phyloP scores from a whole-genome alignment of 2,113 vertebrate species.

The Dicentrarchus labrax region DNA sequence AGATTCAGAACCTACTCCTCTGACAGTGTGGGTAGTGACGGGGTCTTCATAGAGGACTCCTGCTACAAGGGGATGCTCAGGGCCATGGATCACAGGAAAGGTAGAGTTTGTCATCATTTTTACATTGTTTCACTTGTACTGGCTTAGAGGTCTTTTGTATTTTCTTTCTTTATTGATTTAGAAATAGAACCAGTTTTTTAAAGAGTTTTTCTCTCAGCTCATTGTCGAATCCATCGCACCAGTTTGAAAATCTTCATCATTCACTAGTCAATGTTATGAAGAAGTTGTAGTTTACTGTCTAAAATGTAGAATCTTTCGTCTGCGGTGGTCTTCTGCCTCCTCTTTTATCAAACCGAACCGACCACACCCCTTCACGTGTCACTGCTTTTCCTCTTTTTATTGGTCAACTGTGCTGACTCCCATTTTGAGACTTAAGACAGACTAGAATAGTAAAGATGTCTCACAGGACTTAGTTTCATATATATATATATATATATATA shows the following conservation, averaged over 20 bases:
- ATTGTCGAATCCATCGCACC: background rate
- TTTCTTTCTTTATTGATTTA: background rate
- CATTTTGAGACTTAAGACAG: background rate
- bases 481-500: background rate
- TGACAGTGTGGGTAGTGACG: conserved; percentile 79
- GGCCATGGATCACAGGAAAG: conserved; percentile 80
- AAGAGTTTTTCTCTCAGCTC: background rate
- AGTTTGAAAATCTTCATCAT: background rate
- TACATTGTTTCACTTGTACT: background rate
- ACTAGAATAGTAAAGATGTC: background rate
- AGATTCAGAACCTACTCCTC: conserved; percentile 71
- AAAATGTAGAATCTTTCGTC: background rate
- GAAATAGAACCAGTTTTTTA: background rate
- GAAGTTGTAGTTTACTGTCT: background rate
- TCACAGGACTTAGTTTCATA: background rate
- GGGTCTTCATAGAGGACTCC: conserved; percentile 79
- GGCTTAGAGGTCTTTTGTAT: background rate
- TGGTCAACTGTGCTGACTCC: conserved; percentile 27
- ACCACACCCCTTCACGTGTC: conserved; percentile 64
- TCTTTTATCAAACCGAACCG: conserved; percentile 16
- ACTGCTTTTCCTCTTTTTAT: conserved; percentile 37
- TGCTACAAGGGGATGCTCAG: conserved; percentile 75
- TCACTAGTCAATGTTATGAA: background rate
- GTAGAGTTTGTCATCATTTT: conserved; percentile 55
- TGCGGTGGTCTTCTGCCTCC: conserved; percentile 33